phyloP scores from a whole-genome alignment of 2,113 vertebrate genomes.

The Loxodonta africana region DNA sequence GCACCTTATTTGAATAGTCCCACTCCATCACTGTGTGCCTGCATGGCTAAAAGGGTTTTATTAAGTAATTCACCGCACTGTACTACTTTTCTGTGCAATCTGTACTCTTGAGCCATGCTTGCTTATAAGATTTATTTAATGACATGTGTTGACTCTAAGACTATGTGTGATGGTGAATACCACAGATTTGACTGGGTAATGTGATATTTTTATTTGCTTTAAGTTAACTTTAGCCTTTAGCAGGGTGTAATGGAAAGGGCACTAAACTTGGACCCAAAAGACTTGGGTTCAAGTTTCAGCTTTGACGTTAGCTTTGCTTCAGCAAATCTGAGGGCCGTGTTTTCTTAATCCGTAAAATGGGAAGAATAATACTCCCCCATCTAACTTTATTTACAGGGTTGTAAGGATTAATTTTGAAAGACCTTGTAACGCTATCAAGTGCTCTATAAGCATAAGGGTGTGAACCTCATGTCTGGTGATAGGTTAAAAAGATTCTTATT shows the following conservation, averaged over 20 bases:
- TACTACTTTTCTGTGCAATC: rapidly evolving
- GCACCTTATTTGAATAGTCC: background rate
- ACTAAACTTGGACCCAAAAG: slow-evolving; percentile 70
- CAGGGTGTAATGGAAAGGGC: slow-evolving; percentile 40
- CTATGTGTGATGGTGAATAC: slow-evolving; percentile 36
- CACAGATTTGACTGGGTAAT: slow-evolving; percentile 68
- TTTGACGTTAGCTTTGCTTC: slow-evolving; percentile 26
- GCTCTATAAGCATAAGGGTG: background rate
- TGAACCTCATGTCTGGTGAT: background rate
- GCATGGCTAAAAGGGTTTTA: background rate
- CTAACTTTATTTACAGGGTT: too few relatives aligned
- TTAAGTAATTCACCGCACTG: background rate
- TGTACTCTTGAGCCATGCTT: background rate
- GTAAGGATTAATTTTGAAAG: background rate
- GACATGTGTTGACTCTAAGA: slow-evolving; percentile 59
- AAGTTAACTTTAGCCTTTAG: slow-evolving; percentile 75
- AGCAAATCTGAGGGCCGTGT: background rate
- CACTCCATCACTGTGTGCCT: background rate
- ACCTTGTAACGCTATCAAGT: background rate
- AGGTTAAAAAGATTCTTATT: background rate
- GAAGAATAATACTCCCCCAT: background rate
- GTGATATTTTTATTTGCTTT: slow-evolving; percentile 73
- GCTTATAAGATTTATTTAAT: slow-evolving; percentile 57
- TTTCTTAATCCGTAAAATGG: slow-evolving; percentile 59
- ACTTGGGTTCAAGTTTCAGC: slow-evolving; percentile 70